Base-by-base conservation (phyloP, 1,140 invertebrate genomes). In the Drosophila navojoa region DNA sequence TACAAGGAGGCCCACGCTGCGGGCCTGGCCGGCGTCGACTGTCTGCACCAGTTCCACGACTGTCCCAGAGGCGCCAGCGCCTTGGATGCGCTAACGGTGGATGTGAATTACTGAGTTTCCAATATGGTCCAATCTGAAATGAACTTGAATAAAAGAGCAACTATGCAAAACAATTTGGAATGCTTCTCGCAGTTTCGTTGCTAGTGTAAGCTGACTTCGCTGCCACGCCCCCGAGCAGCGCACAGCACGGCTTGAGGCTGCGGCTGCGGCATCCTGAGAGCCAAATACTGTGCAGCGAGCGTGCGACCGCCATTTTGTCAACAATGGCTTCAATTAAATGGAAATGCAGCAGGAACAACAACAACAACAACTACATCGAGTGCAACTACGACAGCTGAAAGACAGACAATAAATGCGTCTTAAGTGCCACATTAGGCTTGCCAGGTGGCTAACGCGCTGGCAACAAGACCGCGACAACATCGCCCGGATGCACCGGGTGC, bases 381-480 rank as follows among this genome's bases (percentile, higher is more conserved):
- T 82, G 79, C 82, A 79, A 89, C 84, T 89, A 84, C 54, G 42
- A 42, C 75, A 79, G 29, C 5, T 55, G 53, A 89, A 79, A 89
- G 84, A 89, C 82, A 89, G 84, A 87, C 84, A 87, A 89, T 87
- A 87, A 87, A 80, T 87, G 84, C 79, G 84, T 87, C 84, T 87
- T 87, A 87, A 87, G 84, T 87, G 84, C 77, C 79, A 87, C 84
- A 87, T 87, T 87, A 87, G 84, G 77, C 84, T 84, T 82, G 67
- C 64, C 76, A 79, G 79, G 79, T 45, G 44, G 64, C 66, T 69
- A 49, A 64, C 49, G 67, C 54, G 53, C 22, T 38, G 59, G 55
- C 29, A 59, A 35, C 29, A 15, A n/a, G n/a, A 32, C 29, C 7
- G 29, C 29, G 29, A 32, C 29, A 32, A 9, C 29, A 32, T 9